These are phyloP conservation scores for Aromia moschata DNA, from an alignment of 2,888 invertebrate species.

Conservation along the genomic window DNA sequence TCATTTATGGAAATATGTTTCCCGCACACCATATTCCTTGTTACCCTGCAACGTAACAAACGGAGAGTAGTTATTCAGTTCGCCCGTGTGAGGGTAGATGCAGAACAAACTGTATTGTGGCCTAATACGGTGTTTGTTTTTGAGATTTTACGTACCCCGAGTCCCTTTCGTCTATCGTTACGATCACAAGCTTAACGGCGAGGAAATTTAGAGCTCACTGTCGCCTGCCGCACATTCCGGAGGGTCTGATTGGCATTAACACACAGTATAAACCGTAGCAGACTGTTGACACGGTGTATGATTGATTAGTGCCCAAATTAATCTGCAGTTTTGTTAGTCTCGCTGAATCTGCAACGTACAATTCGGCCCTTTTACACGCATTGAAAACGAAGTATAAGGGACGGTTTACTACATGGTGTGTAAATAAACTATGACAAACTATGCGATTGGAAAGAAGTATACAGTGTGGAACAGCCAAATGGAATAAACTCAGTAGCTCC, in stretches of 20 bases:
- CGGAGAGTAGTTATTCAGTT: too few species aligned
- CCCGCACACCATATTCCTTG: too few species aligned
- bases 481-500: too few species aligned
- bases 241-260: conserved; percentile 49
- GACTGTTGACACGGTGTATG: conserved; percentile 58
- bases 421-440: too few species aligned
- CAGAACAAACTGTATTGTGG: conserved; percentile 53
- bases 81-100: conserved; percentile 27
- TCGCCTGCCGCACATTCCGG: conserved; percentile 34
- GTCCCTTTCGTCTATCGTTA: conserved; percentile 47
- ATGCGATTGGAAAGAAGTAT: too few species aligned
- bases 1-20: too few species aligned
- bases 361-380: conserved; percentile 1
- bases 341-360: conserved; percentile 25
- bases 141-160: conserved; percentile 57
- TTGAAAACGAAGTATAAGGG: conserved; percentile 1
- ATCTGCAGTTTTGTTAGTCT: conserved; percentile 49
- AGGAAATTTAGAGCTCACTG: neutral
- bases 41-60: too few species aligned
- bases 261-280: conserved; percentile 44
- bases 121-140: conserved; percentile 58
- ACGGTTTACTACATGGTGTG: neutral
- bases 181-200: conserved; percentile 19
- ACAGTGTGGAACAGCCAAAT: too few species aligned
- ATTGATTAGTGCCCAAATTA: conserved; percentile 59